Evolutionary conservation across 2,888 invertebrate species (phyloP), one percentile per base, ranked within the genome.

Genomic region (Luperina testacea): DNA sequence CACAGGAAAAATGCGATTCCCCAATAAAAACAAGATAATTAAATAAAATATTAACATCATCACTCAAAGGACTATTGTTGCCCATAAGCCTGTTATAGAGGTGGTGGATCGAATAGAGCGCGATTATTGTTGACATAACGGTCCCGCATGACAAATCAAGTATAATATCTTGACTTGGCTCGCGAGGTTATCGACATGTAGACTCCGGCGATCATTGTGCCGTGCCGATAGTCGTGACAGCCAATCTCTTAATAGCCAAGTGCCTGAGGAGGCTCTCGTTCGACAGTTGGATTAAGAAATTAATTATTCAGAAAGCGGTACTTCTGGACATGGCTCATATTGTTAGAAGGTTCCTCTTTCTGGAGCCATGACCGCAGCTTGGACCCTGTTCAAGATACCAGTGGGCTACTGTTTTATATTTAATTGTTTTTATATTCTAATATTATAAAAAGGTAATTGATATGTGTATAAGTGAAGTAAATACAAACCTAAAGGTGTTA

Each of bases 401-500:
- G 32, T 63, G 32, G 32, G 9, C 17, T 8, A 63, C 13, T 32
- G 8, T 2, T 63, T 42, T 9, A 42, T 9, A 27, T 17, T 27
- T 63, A 61, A 61, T 27, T 61, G 15, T 11, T 59, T 59, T n/a
- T 59, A n/a, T 17, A 27, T 57, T 57, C 53, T 24, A 53, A 24
- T 53, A 57, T 4, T 59, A 48, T 13, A 59, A n/a, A 59, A 24
- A 57, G 0, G 24, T 24, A 24, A 24, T 24, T 27, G 2, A 13
- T n/a, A 59, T n/a, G 59, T 59, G 13, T 59, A 15, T 15, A 48
- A 2, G 5, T 11, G 20, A 53, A 63, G 15, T 27, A 24, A 72
- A 86, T 68, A 89, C 89, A 76, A 63, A 89, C 91, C 89, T 53
- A 87, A 61, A 77, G 84, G 64, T 42, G 79, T 77, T 59, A 86